Conservation (phyloP, 2,888 invertebrate species). For the Andrena minutula region DNA sequence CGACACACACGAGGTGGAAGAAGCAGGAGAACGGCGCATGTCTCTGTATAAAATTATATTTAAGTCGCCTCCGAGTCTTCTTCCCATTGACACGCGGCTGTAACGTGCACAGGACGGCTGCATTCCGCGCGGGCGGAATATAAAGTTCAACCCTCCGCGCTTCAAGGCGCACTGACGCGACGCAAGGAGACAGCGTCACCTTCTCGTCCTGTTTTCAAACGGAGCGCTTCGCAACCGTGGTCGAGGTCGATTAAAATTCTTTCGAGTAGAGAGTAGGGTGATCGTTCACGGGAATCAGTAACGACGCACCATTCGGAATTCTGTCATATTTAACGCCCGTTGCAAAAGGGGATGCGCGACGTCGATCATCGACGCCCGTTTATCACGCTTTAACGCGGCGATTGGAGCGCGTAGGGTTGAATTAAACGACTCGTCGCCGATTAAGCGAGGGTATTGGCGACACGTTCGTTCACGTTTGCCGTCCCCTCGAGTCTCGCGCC, state of each 20-base stretch:
- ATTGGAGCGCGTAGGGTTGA: slow-evolving; percentile 17
- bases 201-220: no score
- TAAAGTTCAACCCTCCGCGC: slow-evolving; percentile 9
- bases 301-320: no score
- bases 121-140: slow-evolving; percentile 4
- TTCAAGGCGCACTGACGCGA: slow-evolving; percentile 10
- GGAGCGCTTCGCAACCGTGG: no score
- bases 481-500: slow-evolving; percentile 62
- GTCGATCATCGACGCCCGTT: slow-evolving; percentile 5
- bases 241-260: no score
- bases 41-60: slow-evolving; percentile 39
- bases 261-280: no score
- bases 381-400: slow-evolving; percentile 17
- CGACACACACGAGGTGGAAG: not conserved
- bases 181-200: no score
- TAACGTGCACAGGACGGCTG: slow-evolving; percentile 13
- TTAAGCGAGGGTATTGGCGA: slow-evolving; percentile 57
- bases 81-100: slow-evolving; percentile 45
- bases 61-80: slow-evolving; percentile 46
- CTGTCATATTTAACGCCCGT: no score
- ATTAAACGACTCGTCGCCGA: slow-evolving; percentile 47
- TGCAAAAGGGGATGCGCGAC: no score
- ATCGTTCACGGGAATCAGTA: no score
- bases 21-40: slow-evolving; percentile 10
- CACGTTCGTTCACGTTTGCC: slow-evolving; percentile 53